Evolutionary conservation across 2,113 vertebrate species (phyloP), one percentile per base, ranked within the genome.

Genomic region (Mobula hypostoma): DNA sequence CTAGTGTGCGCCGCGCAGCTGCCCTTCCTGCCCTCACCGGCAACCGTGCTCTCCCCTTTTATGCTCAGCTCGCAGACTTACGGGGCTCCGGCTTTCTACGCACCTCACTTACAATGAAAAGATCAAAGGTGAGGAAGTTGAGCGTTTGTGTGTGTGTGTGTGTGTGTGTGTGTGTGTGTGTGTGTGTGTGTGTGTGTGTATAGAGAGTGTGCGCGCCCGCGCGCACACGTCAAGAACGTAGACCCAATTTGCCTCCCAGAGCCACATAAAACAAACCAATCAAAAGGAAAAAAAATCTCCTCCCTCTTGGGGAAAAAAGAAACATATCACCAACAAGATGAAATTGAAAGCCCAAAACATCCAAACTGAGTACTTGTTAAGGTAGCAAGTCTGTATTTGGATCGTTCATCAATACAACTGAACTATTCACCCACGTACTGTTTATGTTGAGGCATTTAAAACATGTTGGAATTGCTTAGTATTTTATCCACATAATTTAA

Each of bases 31-130:
- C 97, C 98, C 36, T 97, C 98, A 95, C 98, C 98, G 1, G 96
- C 97, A 0, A 95, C 96, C 21, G 98, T 99, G 77, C 98, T 99
- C 56, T 98, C 99, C 27, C 98, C 98, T 58, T 99, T 99, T 95
- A 98, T 99, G 95, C 95, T 99, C 95, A 97, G 98, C 94, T 98
- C 98, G 5, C 99, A 99, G 97, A 97, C 98, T 94, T 99, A 99
- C 94, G 98, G 98, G 78, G 96, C 98, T 0, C 99, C 98, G 0
- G 97, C 99, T 61, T 99, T 99, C 96, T 99, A 99, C 96, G 97
- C 98, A 91, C 98, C 98, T 88, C 99, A 99, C 96, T 97, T 99
- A 97, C 99, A 97, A 98, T 94, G 85, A 94, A 76, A 32, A 17
- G 9, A 32, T 6, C 68, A 78, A 77, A 63, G 17, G 85, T 48